A percentile compares a stretch with the other conserved stretches of the same genome.
Evolutionary conservation across 2,888 invertebrate species (phyloP).

Genomic region (Masnerella sp.): DNA sequence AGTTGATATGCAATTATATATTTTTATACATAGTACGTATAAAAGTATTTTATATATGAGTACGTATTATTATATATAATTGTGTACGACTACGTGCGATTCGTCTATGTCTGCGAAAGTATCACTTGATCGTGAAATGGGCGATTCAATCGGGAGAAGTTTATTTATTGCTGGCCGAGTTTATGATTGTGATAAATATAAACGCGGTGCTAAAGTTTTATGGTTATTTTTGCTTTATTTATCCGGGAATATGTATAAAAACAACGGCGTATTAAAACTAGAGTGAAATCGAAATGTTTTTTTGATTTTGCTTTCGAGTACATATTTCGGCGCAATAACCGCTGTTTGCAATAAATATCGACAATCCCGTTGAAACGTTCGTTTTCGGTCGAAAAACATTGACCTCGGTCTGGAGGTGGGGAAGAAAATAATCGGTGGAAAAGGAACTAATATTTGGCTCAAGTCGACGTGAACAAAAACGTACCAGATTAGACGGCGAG

Average conservation of each 20-base stretch:
- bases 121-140: not conserved
- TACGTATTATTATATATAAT: constrained; percentile 49
- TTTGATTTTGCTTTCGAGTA: too few relatives aligned
- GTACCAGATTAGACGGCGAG: not conserved
- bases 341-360: constrained; percentile 17
- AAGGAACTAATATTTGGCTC: constrained; percentile 49
- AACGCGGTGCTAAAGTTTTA: too few relatives aligned
- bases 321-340: too few relatives aligned
- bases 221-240: not conserved
- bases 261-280: too few relatives aligned
- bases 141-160: constrained; percentile 6
- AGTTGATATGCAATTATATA: constrained; percentile 54
- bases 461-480: constrained; percentile 40
- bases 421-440: constrained; percentile 32
- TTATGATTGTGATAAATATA: too few relatives aligned
- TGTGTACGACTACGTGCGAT: constrained; percentile 47
- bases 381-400: constrained; percentile 26
- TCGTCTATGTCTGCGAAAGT: constrained; percentile 27
- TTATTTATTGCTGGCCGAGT: constrained; percentile 3
- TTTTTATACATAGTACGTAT: constrained; percentile 46
- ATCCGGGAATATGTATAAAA: too few relatives aligned
- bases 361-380: not conserved
- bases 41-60: constrained; percentile 37
- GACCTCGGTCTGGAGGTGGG: constrained; percentile 66
- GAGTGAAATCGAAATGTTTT: too few relatives aligned